Conservation (phyloP, 2,888 invertebrate genomes). For the Brachylomia viminalis region DNA sequence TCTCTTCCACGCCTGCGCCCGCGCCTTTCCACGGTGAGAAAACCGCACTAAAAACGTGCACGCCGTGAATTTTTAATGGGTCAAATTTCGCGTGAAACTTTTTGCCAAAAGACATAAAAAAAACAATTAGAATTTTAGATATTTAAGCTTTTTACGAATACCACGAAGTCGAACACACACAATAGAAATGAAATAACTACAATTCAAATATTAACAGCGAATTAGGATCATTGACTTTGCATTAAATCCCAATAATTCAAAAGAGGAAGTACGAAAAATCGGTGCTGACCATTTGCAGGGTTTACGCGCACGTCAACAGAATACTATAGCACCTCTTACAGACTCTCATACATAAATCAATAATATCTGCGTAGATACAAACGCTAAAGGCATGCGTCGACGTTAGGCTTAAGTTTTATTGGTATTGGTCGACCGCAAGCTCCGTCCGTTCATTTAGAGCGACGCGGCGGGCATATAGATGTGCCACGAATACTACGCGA, state of each 20-base stretch:
- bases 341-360: slow-evolving; percentile 77
- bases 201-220: slow-evolving; percentile 26
- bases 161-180: not conserved
- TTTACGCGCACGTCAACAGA: slow-evolving; percentile 50
- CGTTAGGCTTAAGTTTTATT: slow-evolving; percentile 82
- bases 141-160: not conserved
- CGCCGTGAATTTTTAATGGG: slow-evolving; percentile 80
- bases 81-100: slow-evolving; percentile 75
- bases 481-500: slow-evolving; percentile 81
- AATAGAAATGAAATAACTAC: not conserved
- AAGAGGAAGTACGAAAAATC: slow-evolving; percentile 54
- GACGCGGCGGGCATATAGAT: slow-evolving; percentile 89
- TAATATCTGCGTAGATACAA: slow-evolving; percentile 78
- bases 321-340: slow-evolving; percentile 64
- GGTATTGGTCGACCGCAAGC: slow-evolving; percentile 84
- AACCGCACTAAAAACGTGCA: slow-evolving; percentile 80
- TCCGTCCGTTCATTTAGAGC: slow-evolving; percentile 89
- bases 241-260: slow-evolving; percentile 46
- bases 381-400: slow-evolving; percentile 76
- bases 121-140: slow-evolving; percentile 16
- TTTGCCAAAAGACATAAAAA: slow-evolving; percentile 36
- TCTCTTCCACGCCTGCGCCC: slow-evolving; percentile 73
- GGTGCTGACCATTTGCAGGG: slow-evolving; percentile 52
- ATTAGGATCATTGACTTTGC: slow-evolving; percentile 39
- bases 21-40: slow-evolving; percentile 79